These are phyloP conservation scores for Trimorus sp. DNA, from an alignment of 2,888 invertebrate genomes.

Conservation along the genomic window DNA sequence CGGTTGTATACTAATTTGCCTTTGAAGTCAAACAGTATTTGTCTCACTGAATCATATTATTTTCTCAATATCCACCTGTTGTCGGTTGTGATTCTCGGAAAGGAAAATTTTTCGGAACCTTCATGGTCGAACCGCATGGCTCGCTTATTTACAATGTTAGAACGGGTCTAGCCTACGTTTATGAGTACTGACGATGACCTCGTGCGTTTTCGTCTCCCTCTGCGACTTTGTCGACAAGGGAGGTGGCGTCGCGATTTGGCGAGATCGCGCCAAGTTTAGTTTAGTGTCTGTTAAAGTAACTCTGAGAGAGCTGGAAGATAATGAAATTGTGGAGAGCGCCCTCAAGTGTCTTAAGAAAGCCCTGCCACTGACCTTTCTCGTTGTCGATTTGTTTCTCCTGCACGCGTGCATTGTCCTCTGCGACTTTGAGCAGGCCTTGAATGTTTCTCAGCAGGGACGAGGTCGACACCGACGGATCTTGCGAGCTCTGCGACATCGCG, in stretches of 20 bases:
- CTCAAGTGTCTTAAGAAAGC: conserved; percentile 81
- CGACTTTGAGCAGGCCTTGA: conserved; percentile 97
- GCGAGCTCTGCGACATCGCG: conserved; percentile 83
- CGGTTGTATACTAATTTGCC: too few species aligned
- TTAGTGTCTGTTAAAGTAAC: conserved; percentile 78
- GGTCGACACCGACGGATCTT: conserved; percentile 88
- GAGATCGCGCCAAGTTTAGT: conserved; percentile 11
- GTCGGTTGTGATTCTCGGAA: too few species aligned
- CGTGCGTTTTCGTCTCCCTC: too few species aligned
- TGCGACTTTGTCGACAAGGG: neutral
- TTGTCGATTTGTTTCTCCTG: conserved; percentile 98
- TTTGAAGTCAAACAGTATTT: too few species aligned
- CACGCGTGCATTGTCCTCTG: conserved; percentile 98
- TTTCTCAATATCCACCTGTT: too few species aligned
- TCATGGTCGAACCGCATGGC: too few species aligned
- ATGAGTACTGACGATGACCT: too few species aligned
- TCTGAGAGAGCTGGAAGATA: conserved; percentile 80
- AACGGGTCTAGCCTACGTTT: conserved; percentile 24
- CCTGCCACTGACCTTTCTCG: conserved; percentile 92
- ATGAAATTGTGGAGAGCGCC: conserved; percentile 81
- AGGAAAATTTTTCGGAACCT: too few species aligned
- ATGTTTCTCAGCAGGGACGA: conserved; percentile 96
- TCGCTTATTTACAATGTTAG: too few species aligned
- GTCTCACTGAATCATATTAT: too few species aligned
- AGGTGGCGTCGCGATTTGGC: conserved; percentile 28